These are phyloP conservation scores for Drosophila rufa DNA, from an alignment of 1,140 invertebrate genomes.

Conservation along the genomic window DNA sequence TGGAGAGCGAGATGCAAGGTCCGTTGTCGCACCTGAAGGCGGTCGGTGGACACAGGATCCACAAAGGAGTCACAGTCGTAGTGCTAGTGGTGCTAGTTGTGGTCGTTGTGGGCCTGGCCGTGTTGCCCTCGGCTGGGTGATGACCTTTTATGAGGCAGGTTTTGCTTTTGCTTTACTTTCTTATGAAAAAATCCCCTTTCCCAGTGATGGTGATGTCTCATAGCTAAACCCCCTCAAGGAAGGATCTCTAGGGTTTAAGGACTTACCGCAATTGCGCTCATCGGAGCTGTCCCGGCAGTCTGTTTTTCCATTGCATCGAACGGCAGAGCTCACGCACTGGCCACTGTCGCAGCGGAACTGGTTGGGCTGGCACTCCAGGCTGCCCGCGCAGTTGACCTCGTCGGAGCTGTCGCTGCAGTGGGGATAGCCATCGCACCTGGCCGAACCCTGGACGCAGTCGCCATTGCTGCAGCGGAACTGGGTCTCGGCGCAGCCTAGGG, in stretches of 20 bases:
- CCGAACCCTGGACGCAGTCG: constrained; percentile 89
- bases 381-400: constrained; percentile 87
- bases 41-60: constrained; percentile 69
- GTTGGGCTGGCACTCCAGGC: constrained; percentile 81
- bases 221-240: too few species aligned
- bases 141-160: constrained; percentile 61
- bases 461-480: constrained; percentile 86
- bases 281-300: constrained; percentile 91
- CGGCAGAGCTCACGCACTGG: constrained; percentile 86
- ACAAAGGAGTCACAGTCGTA: constrained; percentile 24
- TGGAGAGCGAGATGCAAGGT: constrained; percentile 87
- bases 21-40: constrained; percentile 89
- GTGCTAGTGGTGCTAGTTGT: constrained; percentile 5
- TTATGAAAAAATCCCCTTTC: too few species aligned
- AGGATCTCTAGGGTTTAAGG: background rate
- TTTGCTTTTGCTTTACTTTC: background rate
- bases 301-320: constrained; percentile 88
- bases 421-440: constrained; percentile 89
- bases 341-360: constrained; percentile 86
- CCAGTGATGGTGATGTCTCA: background rate
- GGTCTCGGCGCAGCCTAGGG: constrained; percentile 85
- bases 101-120: constrained; percentile 8
- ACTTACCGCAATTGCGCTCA: constrained; percentile 89
- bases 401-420: constrained; percentile 92
- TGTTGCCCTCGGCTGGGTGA: constrained; percentile 7